A percentile compares a stretch with the other conserved stretches of the same genome.
phyloP scores from a whole-genome alignment of 1,140 invertebrate genomes.

The Camponotus floridanus region DNA sequence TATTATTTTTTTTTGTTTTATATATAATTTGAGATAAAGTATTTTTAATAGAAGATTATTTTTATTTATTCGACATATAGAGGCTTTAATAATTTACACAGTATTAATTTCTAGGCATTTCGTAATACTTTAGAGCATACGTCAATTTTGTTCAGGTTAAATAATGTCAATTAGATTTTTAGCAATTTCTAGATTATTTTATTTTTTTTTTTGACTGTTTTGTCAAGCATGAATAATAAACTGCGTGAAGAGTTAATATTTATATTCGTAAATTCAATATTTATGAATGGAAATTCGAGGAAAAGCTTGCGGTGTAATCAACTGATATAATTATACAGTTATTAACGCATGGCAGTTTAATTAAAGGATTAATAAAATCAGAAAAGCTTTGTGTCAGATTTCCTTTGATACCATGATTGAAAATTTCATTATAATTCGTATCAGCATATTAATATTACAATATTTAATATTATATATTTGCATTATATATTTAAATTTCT shows the following conservation, averaged over 20 bases:
- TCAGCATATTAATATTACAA: not conserved
- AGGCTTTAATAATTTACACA: not conserved
- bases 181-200: not conserved
- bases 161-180: not conserved
- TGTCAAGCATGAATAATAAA: not conserved
- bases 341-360: slow-evolving; percentile 9
- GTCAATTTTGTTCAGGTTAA: not conserved
- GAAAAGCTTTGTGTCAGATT: not conserved
- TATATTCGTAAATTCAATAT: not conserved
- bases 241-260: not conserved
- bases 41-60: not conserved
- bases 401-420: not conserved
- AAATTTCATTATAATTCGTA: not conserved
- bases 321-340: not conserved
- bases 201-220: not conserved
- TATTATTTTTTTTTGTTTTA: not conserved
- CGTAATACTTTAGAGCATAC: not conserved
- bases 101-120: not conserved
- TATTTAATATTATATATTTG: slow-evolving; percentile 7
- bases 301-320: not conserved
- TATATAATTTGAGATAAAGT: not conserved
- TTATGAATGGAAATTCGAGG: not conserved
- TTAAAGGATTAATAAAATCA: slow-evolving; percentile 15
- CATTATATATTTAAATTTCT: no score
- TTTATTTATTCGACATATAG: not conserved